Conservation (phyloP, 2,797 vertebrate genomes). For the Sebastes hopkinsi region DNA sequence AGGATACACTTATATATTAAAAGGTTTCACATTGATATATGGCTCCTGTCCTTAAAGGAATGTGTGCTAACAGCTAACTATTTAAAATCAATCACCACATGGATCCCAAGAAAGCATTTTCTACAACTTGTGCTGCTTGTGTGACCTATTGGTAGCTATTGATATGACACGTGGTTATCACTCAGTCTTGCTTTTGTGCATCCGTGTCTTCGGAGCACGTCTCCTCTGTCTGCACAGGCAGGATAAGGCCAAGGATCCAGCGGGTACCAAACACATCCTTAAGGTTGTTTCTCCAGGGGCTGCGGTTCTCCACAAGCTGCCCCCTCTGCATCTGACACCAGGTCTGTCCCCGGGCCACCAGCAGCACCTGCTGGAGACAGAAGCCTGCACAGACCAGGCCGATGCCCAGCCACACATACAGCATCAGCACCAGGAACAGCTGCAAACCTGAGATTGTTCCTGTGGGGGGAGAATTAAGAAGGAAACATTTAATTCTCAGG, state of each 20-base stretch:
- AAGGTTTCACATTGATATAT: conserved; percentile 52
- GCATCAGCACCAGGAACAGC: conserved; percentile 97
- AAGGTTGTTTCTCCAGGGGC: conserved; percentile 90
- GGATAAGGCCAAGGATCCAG: conserved; percentile 92
- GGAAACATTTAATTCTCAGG: neutral
- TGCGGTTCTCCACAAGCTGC: conserved; percentile 79
- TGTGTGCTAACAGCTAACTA: conserved; percentile 49
- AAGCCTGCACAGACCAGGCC: conserved; percentile 96
- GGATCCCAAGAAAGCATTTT: conserved; percentile 18
- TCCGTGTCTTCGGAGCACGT: conserved; percentile 70
- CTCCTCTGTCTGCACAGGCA: conserved; percentile 91
- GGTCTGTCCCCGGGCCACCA: conserved; percentile 93
- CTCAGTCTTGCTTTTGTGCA: conserved; percentile 79
- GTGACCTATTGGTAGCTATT: conserved; percentile 13
- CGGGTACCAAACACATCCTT: conserved; percentile 94
- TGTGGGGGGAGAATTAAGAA: conserved; percentile 55
- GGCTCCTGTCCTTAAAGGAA: conserved; percentile 71
- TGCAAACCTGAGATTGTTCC: conserved; percentile 93
- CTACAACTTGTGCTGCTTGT: conserved; percentile 15
- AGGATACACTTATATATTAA: conserved; percentile 37
- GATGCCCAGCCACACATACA: conserved; percentile 97
- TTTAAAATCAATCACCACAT: conserved; percentile 8
- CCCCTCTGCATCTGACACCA: conserved; percentile 93
- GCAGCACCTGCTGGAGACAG: conserved; percentile 96
- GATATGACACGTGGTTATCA: neutral